phyloP scores from a whole-genome alignment of 2,113 vertebrate genomes.

The Notiomystis cincta region DNA sequence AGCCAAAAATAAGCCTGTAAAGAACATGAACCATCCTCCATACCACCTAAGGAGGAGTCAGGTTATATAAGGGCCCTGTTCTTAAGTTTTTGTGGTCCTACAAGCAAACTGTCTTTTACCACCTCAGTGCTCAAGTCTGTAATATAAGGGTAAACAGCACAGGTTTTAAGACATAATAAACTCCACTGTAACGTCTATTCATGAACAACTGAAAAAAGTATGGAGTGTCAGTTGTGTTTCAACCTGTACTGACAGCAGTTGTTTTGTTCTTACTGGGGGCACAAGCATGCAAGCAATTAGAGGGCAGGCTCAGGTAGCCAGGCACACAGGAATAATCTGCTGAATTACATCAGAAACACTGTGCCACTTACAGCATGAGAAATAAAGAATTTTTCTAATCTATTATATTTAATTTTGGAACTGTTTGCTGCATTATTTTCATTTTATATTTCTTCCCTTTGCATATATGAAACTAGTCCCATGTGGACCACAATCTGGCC shows the following conservation, averaged over 20 bases:
- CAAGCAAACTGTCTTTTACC: neutral
- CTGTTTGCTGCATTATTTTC: neutral
- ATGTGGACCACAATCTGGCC: neutral
- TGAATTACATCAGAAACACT: neutral
- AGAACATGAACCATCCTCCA: neutral
- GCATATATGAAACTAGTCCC: neutral
- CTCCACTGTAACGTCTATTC: neutral
- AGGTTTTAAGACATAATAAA: neutral
- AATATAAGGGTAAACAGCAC: neutral
- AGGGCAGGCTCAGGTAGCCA: neutral
- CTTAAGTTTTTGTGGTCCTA: neutral
- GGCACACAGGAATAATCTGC: neutral
- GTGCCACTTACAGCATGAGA: neutral
- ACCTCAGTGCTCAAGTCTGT: neutral
- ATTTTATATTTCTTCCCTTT: neutral
- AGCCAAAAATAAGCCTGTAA: neutral
- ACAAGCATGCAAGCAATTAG: accelerated
- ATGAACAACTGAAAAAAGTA: neutral
- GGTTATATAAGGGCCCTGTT: neutral
- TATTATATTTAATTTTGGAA: neutral
- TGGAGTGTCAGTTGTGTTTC: neutral
- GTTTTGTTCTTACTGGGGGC: neutral
- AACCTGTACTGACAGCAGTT: neutral
- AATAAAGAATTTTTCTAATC: neutral
- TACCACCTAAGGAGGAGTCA: neutral